phyloP scores from a whole-genome alignment of 2,797 vertebrate genomes.

The Leptoclinus maculatus region DNA sequence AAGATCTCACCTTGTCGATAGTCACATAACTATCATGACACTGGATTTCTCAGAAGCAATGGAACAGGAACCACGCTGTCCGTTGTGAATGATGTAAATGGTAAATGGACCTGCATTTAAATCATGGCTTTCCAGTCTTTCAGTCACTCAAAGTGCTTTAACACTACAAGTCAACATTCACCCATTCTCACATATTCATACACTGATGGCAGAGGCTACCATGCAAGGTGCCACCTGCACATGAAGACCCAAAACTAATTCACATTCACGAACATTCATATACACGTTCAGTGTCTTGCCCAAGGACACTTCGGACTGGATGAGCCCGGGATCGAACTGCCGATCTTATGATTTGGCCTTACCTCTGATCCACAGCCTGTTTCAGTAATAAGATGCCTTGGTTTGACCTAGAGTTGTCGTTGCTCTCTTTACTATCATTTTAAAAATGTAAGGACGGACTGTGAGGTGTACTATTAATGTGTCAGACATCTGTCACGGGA shows the following conservation, averaged over 20 bases:
- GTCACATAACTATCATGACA: not conserved
- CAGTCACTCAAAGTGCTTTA: no score
- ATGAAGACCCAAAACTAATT: no score
- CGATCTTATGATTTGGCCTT: not conserved
- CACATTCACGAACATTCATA: no score
- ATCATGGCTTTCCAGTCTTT: no score
- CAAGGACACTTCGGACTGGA: no score
- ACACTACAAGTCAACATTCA: no score
- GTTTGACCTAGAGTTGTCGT: slow-evolving; percentile 6
- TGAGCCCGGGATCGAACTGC: not conserved
- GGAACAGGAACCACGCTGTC: not conserved
- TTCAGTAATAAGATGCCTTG: slow-evolving; percentile 19
- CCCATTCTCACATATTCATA: no score
- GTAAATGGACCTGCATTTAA: not conserved
- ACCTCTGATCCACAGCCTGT: not conserved
- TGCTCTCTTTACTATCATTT: slow-evolving; percentile 28
- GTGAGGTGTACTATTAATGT: slow-evolving; percentile 6
- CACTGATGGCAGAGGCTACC: no score
- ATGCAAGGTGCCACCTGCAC: no score
- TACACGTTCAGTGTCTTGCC: not conserved
- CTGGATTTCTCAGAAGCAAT: not conserved
- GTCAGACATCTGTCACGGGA: not conserved
- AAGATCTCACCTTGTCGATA: not conserved
- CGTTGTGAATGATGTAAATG: slow-evolving; percentile 35
- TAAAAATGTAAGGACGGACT: slow-evolving; percentile 30